Percentiles rank a stretch among this genome's conserved stretches.
phyloP scores from a whole-genome alignment of 2,113 vertebrate species.

The Calyptommatus sinebrachiatus region DNA sequence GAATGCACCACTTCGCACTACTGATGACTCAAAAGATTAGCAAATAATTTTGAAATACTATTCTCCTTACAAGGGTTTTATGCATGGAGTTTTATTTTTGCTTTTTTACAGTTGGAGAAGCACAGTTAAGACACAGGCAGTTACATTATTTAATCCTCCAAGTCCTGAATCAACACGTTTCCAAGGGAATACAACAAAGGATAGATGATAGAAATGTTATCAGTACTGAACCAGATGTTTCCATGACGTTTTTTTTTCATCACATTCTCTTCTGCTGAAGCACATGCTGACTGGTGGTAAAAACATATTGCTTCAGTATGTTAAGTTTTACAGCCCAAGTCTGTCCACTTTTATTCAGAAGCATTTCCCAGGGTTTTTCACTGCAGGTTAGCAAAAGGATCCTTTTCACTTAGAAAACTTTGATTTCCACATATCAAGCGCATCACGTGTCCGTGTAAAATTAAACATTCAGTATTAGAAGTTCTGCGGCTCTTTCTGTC shows the following conservation, averaged over 20 bases:
- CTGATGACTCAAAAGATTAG: background rate
- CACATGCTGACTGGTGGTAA: slow-evolving; percentile 33
- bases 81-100: slow-evolving; percentile 29
- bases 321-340: background rate
- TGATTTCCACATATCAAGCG: slow-evolving; percentile 28
- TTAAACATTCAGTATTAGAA: background rate
- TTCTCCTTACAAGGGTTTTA: slow-evolving; percentile 29
- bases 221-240: slow-evolving; percentile 38
- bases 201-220: slow-evolving; percentile 47
- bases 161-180: slow-evolving; percentile 39
- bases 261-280: background rate
- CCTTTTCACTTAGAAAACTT: slow-evolving; percentile 30
- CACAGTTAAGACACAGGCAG: slow-evolving; percentile 35
- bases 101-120: slow-evolving; percentile 38
- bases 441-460: slow-evolving; percentile 26
- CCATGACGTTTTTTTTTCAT: slow-evolving; percentile 36
- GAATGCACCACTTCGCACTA: background rate
- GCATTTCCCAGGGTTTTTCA: background rate
- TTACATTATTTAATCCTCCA: slow-evolving; percentile 30
- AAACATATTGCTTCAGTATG: background rate
- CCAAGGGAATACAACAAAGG: slow-evolving; percentile 34
- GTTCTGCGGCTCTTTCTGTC: background rate
- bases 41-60: slow-evolving; percentile 35
- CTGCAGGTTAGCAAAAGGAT: background rate
- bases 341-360: background rate